Evolutionary conservation across 2,888 invertebrate species (phyloP), one percentile per base, ranked within the genome.

Genomic region (Apantesis nais): DNA sequence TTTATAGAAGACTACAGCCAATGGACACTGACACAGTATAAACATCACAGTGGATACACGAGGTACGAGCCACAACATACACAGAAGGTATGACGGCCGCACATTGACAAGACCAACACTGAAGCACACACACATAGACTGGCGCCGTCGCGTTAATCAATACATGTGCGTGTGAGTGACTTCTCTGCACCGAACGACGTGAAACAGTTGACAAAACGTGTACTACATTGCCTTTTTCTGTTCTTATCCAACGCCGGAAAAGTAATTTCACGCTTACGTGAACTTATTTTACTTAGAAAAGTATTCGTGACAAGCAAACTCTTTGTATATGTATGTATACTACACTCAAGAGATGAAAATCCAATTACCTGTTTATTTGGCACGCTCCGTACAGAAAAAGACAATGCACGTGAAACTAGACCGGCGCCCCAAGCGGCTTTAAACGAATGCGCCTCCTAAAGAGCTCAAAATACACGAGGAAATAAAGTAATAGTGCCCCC

Each of bases 101-200:
- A 89, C 90, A 90, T 89, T 85, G 85, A 88, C 89, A 85, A 85
- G 86, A 85, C 78, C 78, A 73, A 88, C 88, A 89, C 88, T 86
- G 92, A 90, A 90, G 91, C 92, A 92, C 92, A 93, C 91, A 93
- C 88, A 92, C 90, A 89, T 79, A 90, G 90, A 92, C 90, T 90
- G 91, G 91, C 92, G 94, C 93, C 93, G 92, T 95, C 96, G 93
- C 92, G 89, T 90, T 92, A 92, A 93, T 96, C 96, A 96, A 95
- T 96, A 96, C 96, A 96, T 96, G 96, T 96, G 96, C 95, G 95
- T 96, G 96, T 96, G 96, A 96, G 96, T 96, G 95, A 93, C 89
- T 88, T 87, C 86, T 89, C 86, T 85, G 85, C 88, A 86, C 88
- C 86, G 85, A 86, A 85, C 86, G 90, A 88, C 84, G 78, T 84